A percentile compares a stretch with the other conserved stretches of the same genome.
Conservation (phyloP, 2,113 vertebrate genomes). For the Nettapus auritus region DNA sequence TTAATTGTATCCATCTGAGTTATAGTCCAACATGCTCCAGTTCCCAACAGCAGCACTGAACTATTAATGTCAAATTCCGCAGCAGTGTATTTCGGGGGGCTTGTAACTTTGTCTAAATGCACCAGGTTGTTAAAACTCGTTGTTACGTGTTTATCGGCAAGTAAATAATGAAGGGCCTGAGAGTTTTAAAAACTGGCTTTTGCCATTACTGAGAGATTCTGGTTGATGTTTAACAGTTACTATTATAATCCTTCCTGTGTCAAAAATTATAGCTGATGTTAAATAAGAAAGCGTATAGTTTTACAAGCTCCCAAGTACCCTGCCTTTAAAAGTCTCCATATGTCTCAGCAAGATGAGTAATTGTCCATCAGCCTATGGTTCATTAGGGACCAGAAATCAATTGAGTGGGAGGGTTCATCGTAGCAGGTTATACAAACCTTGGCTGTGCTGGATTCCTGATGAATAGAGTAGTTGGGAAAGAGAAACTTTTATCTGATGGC, state of each 20-base stretch:
- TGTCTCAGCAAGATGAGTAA: conserved; percentile 76
- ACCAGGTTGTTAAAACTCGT: conserved; percentile 39
- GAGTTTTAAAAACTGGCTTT: conserved; percentile 35
- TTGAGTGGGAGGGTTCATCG: conserved; percentile 78
- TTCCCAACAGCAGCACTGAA: neutral
- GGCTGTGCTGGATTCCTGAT: conserved; percentile 78
- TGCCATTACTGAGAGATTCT: conserved; percentile 40
- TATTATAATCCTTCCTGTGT: conserved; percentile 64
- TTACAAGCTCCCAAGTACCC: conserved; percentile 65
- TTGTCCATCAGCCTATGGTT: conserved; percentile 79
- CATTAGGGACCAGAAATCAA: conserved; percentile 85
- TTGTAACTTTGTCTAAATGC: conserved; percentile 33
- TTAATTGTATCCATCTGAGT: conserved; percentile 51
- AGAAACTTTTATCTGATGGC: conserved; percentile 77
- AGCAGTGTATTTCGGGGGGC: neutral
- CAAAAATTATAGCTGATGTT: conserved; percentile 67
- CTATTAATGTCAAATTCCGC: conserved; percentile 1
- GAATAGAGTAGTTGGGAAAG: conserved; percentile 77
- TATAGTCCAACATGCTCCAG: neutral
- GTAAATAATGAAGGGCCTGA: conserved; percentile 34
- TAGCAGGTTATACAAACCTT: conserved; percentile 78
- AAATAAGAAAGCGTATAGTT: conserved; percentile 70
- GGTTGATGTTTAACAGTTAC: conserved; percentile 44
- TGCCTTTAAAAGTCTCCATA: conserved; percentile 69
- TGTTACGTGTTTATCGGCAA: conserved; percentile 49